Evolutionary conservation across 2,888 invertebrate species (phyloP).

Genomic region (Argyresthia albistria): DNA sequence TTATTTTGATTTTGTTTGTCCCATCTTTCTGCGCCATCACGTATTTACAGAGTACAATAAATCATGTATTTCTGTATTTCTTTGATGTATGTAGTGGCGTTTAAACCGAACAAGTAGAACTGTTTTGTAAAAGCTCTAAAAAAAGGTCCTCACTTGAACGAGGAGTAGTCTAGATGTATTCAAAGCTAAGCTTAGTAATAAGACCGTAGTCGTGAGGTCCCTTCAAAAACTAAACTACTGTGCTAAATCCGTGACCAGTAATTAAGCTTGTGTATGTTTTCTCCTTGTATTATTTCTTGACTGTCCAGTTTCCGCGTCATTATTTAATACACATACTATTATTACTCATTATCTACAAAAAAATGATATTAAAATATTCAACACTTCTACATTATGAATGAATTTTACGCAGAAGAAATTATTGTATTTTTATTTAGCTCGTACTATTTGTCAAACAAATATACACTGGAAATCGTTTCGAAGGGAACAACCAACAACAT

Average conservation of each 20-base stretch:
- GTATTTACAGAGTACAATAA: conserved; percentile 2
- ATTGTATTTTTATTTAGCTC: too few species aligned
- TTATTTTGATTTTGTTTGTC: conserved; percentile 24
- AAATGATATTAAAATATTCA: too few species aligned
- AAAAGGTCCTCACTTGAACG: not conserved
- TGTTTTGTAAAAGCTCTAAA: not conserved
- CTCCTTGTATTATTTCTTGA: conserved; percentile 56
- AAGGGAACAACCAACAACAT: too few species aligned
- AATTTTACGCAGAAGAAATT: too few species aligned
- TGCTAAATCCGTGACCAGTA: conserved; percentile 48
- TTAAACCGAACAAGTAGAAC: not conserved
- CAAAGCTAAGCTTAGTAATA: not conserved
- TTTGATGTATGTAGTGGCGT: not conserved
- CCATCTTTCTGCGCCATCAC: conserved; percentile 18
- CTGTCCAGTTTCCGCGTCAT: conserved; percentile 53
- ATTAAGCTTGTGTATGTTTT: conserved; percentile 60
- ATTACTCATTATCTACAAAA: not conserved
- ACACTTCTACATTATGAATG: too few species aligned
- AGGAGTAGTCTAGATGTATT: not conserved
- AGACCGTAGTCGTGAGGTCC: conserved; percentile 9
- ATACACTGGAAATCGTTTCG: not conserved
- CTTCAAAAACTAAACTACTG: conserved; percentile 30
- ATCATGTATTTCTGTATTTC: not conserved
- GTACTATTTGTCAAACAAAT: not conserved
- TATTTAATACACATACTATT: not conserved